phyloP scores from a whole-genome alignment of 2,113 vertebrate genomes.

The Neotoma lepida region DNA sequence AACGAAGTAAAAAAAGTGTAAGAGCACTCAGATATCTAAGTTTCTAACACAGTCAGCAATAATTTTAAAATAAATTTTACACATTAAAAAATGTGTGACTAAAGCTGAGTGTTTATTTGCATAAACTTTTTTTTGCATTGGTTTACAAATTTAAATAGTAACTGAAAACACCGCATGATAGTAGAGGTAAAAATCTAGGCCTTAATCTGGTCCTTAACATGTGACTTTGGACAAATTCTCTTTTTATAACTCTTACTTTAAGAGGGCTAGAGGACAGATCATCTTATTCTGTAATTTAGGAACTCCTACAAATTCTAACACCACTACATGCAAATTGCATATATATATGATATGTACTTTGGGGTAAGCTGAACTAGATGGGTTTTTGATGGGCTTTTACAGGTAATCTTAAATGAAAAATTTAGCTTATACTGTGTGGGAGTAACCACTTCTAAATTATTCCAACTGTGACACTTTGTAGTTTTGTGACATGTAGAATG shows the following conservation, averaged over 20 bases:
- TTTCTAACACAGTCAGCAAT: not conserved
- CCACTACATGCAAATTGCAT: not conserved
- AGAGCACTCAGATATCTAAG: not conserved
- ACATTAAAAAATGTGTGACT: not conserved
- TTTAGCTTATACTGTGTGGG: not conserved
- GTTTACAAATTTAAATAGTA: constrained; percentile 27
- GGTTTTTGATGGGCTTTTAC: not conserved
- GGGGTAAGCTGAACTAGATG: not conserved
- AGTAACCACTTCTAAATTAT: not conserved
- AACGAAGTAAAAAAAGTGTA: not conserved
- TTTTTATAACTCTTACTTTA: not conserved
- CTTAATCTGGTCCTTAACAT: not conserved
- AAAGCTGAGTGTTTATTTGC: not conserved
- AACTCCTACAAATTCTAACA: not conserved
- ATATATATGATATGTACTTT: not conserved
- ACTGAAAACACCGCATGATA: not conserved
- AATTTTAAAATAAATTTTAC: not conserved
- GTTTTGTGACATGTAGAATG: not conserved
- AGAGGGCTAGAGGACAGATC: not conserved
- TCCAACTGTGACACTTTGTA: not conserved
- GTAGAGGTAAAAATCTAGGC: not conserved
- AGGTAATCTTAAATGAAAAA: not conserved
- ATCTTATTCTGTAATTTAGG: not conserved
- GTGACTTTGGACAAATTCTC: not conserved
- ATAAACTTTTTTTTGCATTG: not conserved